A percentile compares a stretch with the other conserved stretches of the same genome.
Evolutionary conservation across 2,888 invertebrate species (phyloP).

Genomic region (Allolobophora icterica): DNA sequence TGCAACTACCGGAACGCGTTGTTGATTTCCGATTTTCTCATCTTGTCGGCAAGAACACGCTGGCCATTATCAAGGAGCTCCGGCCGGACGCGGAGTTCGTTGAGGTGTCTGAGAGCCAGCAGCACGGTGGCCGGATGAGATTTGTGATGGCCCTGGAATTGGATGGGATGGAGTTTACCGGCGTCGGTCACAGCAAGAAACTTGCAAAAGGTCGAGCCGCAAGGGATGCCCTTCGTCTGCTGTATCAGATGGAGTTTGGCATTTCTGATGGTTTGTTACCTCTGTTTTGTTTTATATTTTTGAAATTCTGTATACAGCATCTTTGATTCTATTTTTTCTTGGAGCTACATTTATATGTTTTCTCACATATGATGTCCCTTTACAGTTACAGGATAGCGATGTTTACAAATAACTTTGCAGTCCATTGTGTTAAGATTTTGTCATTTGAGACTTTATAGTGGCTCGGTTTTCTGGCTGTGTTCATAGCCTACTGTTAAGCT

Average conservation of each 20-base stretch:
- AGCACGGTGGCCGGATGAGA: conserved; percentile 27
- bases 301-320: neutral
- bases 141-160: conserved; percentile 29
- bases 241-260: conserved; percentile 36
- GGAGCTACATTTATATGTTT: neutral
- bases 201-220: conserved; percentile 35
- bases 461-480: neutral
- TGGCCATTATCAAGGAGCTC: conserved; percentile 33
- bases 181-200: conserved; percentile 29
- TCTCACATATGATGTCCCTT: neutral
- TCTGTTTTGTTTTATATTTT: neutral
- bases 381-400: neutral
- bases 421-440: neutral
- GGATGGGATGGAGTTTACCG: conserved; percentile 28
- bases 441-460: neutral
- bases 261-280: conserved; percentile 33
- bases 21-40: neutral
- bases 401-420: neutral
- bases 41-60: conserved; percentile 31
- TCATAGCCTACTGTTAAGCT: neutral
- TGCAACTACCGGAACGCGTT: neutral
- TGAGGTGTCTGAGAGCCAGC: conserved; percentile 19
- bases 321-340: neutral
- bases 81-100: conserved; percentile 20
- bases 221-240: conserved; percentile 30